Conservation (phyloP, 2,113 vertebrate genomes). For the Sorex fumeus region DNA sequence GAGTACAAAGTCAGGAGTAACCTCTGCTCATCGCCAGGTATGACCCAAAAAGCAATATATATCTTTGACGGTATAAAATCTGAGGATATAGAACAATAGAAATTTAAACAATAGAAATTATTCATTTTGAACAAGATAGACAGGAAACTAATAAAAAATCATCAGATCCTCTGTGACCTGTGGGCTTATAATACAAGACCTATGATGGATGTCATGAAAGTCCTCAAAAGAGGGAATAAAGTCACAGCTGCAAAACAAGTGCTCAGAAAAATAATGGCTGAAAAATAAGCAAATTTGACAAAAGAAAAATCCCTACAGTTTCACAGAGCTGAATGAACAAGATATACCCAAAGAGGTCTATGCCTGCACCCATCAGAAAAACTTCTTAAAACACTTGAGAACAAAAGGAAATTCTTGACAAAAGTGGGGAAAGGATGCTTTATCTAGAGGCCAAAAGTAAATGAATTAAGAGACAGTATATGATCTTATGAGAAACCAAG, state of each 20-base stretch:
- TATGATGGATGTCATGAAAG: neutral
- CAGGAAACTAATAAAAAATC: conserved; percentile 6
- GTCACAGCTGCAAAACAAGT: neutral
- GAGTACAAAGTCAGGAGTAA: too few relatives aligned
- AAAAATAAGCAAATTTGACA: too few relatives aligned
- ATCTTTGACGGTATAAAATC: neutral
- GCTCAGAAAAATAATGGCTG: too few relatives aligned
- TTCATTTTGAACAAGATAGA: neutral
- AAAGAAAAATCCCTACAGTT: too few relatives aligned
- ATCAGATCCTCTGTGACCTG: neutral
- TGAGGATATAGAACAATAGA: neutral
- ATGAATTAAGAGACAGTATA: neutral
- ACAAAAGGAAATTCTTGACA: neutral
- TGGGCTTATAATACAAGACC: conserved; percentile 34
- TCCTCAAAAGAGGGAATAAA: neutral
- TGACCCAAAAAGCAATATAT: too few relatives aligned
- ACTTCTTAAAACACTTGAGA: conserved; percentile 11
- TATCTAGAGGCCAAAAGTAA: conserved; percentile 25
- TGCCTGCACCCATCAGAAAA: neutral
- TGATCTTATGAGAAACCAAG: conserved; percentile 19
- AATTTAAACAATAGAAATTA: conserved; percentile 1
- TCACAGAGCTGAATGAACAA: neutral
- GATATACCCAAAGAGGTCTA: neutral
- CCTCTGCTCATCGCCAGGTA: too few relatives aligned
- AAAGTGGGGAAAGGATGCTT: neutral